Conservation (phyloP, 35 echinoderm and acorn worm species). For the Apostichopus californicus region DNA sequence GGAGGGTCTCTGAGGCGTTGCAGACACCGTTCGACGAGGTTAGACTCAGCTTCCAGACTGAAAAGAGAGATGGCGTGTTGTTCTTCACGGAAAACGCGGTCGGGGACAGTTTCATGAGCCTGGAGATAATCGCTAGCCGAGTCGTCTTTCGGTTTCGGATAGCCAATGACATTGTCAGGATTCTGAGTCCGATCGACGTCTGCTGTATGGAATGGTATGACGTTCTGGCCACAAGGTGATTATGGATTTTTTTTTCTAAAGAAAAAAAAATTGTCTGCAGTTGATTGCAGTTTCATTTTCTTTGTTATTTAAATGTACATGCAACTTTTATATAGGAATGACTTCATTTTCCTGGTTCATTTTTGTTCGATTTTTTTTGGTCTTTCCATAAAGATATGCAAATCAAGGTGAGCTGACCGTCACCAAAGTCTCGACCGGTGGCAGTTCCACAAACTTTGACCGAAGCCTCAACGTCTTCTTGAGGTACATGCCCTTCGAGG, state of each 20-base stretch:
- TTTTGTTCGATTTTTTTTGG: too few relatives aligned
- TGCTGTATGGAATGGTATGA: conserved; percentile 95
- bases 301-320: too few relatives aligned
- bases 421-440: conserved; percentile 76
- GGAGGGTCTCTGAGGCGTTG: background rate
- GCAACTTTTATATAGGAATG: too few relatives aligned
- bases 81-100: conserved; percentile 81
- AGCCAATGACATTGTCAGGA: conserved; percentile 72
- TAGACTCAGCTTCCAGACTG: conserved; percentile 74
- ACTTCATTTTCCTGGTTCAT: too few relatives aligned
- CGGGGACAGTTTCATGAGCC: conserved; percentile 59
- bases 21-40: conserved; percentile 70
- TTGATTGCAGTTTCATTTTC: too few relatives aligned
- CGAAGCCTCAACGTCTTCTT: conserved; percentile 71
- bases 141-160: conserved; percentile 72
- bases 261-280: too few relatives aligned
- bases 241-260: too few relatives aligned
- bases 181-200: conserved; percentile 87
- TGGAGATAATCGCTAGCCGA: conserved; percentile 81
- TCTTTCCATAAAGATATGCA: conserved; percentile 64
- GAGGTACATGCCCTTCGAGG: conserved; percentile 56
- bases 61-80: conserved; percentile 72
- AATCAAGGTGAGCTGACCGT: conserved; percentile 84
- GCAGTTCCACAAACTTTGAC: conserved; percentile 72
- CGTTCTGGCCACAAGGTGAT: conserved; percentile 82